These are phyloP conservation scores for Panagrolaimus sp. DNA, from an alignment of 1,140 invertebrate species.

Conservation along the genomic window DNA sequence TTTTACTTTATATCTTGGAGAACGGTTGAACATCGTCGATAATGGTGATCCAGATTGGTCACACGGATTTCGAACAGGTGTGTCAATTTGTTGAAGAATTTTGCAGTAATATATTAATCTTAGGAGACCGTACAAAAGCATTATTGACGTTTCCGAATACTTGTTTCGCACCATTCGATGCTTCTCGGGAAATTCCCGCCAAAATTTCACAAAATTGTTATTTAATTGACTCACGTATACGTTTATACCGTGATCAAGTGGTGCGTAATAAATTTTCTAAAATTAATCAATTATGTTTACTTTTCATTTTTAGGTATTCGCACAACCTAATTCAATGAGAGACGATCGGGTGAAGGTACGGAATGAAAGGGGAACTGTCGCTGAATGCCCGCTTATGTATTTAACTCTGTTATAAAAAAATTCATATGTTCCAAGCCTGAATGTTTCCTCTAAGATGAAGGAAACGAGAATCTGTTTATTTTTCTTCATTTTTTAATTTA, in stretches of 20 bases:
- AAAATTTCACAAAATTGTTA: conserved; percentile 49
- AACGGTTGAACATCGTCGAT: conserved; percentile 53
- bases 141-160: conserved; percentile 54
- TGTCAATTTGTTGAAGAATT: conserved; percentile 11
- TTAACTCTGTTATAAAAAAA: conserved; percentile 32
- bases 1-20: conserved; percentile 40
- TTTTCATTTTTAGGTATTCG: conserved; percentile 46
- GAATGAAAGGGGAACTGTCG: conserved; percentile 43
- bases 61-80: conserved; percentile 48
- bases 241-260: conserved; percentile 44
- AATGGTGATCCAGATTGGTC: conserved; percentile 59
- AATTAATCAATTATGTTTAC: conserved; percentile 27
- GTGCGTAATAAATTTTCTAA: not conserved
- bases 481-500: too few species aligned
- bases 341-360: conserved; percentile 43
- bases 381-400: conserved; percentile 38
- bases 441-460: too few species aligned
- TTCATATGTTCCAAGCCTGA: too few species aligned
- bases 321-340: conserved; percentile 47
- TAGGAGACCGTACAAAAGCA: conserved; percentile 39
- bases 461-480: too few species aligned
- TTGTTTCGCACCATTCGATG: conserved; percentile 50
- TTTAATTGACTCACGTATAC: conserved; percentile 32
- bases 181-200: conserved; percentile 55
- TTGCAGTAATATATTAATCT: not conserved